Evolutionary conservation across 2,797 vertebrate genomes (phyloP).

Genomic region (Dryobates pubescens): DNA sequence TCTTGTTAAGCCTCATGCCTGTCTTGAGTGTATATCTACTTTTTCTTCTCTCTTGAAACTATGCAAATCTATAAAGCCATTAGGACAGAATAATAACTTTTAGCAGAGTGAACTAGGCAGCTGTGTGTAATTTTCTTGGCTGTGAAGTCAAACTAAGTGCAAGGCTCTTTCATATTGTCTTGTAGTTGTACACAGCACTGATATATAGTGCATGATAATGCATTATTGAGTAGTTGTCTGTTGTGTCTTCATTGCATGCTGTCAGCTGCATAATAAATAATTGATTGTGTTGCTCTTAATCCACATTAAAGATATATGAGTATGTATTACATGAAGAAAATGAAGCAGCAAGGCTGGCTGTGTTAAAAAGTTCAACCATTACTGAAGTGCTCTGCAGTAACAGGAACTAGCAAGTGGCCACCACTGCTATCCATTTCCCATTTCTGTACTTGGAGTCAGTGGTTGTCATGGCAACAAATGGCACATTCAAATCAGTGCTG

Average conservation of each 20-base stretch:
- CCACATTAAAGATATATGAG: slow-evolving; percentile 68
- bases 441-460: background rate
- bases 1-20: background rate
- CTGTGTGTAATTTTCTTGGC: slow-evolving; percentile 48
- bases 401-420: background rate
- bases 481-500: background rate
- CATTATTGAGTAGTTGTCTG: slow-evolving; percentile 68
- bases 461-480: slow-evolving; percentile 64
- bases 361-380: background rate
- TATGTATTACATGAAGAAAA: slow-evolving; percentile 47
- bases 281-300: slow-evolving; percentile 66
- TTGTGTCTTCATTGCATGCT: slow-evolving; percentile 52
- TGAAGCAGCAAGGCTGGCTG: background rate
- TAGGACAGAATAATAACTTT: slow-evolving; percentile 21
- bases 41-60: background rate
- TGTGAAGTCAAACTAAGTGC: slow-evolving; percentile 52
- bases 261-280: slow-evolving; percentile 65
- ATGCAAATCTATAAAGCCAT: background rate
- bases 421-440: background rate
- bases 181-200: background rate
- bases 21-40: background rate
- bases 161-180: slow-evolving; percentile 37
- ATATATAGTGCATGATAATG: slow-evolving; percentile 21
- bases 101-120: slow-evolving; percentile 31
- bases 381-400: background rate